Percentiles rank a stretch among this genome's conserved stretches.
Conservation (phyloP, 2,888 invertebrate genomes). For the Acrobasis repandana region DNA sequence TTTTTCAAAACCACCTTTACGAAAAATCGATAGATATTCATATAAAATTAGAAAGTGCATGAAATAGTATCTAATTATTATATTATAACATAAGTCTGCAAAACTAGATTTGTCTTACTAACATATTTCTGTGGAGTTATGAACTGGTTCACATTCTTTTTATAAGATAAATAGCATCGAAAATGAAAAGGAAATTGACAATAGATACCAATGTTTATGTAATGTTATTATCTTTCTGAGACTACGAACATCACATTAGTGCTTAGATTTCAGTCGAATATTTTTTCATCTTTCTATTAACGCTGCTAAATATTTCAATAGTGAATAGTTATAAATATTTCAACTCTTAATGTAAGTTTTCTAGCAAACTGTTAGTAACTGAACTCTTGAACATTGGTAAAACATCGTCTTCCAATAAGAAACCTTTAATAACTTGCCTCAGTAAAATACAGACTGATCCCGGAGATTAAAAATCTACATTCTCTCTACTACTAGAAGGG, state of each 20-base stretch:
- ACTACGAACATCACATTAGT: neutral
- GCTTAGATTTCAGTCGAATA: constrained; percentile 1
- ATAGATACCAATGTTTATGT: constrained; percentile 22
- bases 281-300: neutral
- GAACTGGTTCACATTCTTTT: constrained; percentile 11
- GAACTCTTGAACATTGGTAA: constrained; percentile 27
- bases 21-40: constrained; percentile 40
- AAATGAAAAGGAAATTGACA: constrained; percentile 25
- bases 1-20: constrained; percentile 64
- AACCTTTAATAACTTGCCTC: constrained; percentile 22
- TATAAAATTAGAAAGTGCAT: constrained; percentile 24
- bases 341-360: constrained; percentile 13
- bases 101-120: constrained; percentile 19
- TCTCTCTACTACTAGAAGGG: neutral
- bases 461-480: constrained; percentile 14
- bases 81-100: constrained; percentile 28
- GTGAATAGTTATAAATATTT: constrained; percentile 1
- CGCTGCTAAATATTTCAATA: constrained; percentile 1
- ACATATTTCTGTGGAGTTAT: neutral
- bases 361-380: constrained; percentile 20
- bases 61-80: constrained; percentile 20
- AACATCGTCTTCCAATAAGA: constrained; percentile 33
- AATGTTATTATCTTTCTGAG: neutral
- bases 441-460: constrained; percentile 16
- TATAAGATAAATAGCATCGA: constrained; percentile 26